A percentile compares a stretch with the other conserved stretches of the same genome.
These are phyloP conservation scores for Sciaenops ocellatus DNA, from an alignment of 2,797 vertebrate genomes.

Conservation along the genomic window DNA sequence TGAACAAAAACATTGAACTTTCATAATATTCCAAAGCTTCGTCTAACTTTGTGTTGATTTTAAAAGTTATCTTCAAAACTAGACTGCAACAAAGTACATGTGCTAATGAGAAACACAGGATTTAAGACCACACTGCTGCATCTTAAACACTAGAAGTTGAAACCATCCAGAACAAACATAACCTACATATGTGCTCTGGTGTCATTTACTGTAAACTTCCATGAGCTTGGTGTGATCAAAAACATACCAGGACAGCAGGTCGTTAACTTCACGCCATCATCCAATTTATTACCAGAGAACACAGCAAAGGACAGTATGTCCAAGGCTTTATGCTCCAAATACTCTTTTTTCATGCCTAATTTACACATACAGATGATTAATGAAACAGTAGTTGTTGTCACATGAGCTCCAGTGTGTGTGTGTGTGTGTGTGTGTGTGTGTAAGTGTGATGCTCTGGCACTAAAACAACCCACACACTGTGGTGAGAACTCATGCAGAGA, in stretches of 20 bases:
- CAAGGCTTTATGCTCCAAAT: slow-evolving; percentile 76
- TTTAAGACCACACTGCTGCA: not conserved
- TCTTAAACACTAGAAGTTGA: not conserved
- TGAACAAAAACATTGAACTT: not conserved
- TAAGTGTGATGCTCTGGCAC: slow-evolving; percentile 53
- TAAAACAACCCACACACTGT: slow-evolving; percentile 60
- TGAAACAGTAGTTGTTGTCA: slow-evolving; percentile 70
- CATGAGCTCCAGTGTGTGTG: slow-evolving; percentile 42
- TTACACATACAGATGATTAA: slow-evolving; percentile 82
- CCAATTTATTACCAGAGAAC: slow-evolving; percentile 57
- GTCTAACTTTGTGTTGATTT: not conserved
- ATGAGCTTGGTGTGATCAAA: slow-evolving; percentile 39
- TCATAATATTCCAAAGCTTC: not conserved
- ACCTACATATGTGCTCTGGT: not conserved
- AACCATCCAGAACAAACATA: slow-evolving; percentile 8
- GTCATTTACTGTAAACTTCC: slow-evolving; percentile 37
- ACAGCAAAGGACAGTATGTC: slow-evolving; percentile 61
- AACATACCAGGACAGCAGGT: slow-evolving; percentile 46
- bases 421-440: slow-evolving; percentile 25
- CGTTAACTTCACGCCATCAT: slow-evolving; percentile 64
- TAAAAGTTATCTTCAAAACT: not conserved
- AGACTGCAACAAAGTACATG: no score
- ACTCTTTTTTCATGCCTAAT: slow-evolving; percentile 76
- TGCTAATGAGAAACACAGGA: not conserved
- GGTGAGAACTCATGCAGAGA: slow-evolving; percentile 72